Evolutionary conservation across 30 jellyfish, hydroid and myxozoan species (phyloP), one percentile per base, ranked within the genome.

Genomic region (Rhopilema esculentum): DNA sequence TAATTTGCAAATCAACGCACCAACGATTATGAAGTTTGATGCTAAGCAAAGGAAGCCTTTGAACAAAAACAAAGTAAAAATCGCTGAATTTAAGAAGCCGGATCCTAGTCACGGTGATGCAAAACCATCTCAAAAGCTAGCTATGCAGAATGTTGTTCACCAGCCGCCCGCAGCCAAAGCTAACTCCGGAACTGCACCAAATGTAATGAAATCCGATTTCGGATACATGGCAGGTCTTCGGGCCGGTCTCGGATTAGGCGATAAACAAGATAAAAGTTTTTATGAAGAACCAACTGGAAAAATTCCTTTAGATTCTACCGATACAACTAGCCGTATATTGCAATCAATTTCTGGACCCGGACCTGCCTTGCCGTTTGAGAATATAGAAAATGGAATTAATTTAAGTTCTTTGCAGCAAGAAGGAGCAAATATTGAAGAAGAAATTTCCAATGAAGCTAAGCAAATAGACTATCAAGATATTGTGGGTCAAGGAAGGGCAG

Each of bases 231-330:
- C 83, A 0, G 94, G 94, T 9, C 16, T 85, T 8, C 40, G 76
- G 24, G 94, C 94, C 20, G 90, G 88, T 17, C 61, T 85, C 23
- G 77, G 88, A 17, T 29, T 85, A 24, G 83, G 84, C n/a, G 1
- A 48, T 69, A 21, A 20, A 18, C 32, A 75, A 1, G 84, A 69
- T 19, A 69, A 32, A 50, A 53, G 29, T 26, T 28, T 63, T 52
- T 75, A 51, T 49, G 84, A 75, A 16, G 94, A 85, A 48, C 94
- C 94, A 27, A 32, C 29, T 25, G 88, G 83, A 19, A 33, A 28
- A 9, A 57, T 85, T 22, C 83, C 81, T 1, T 57, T 79, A 2
- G 87, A 25, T n/a, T 15, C 90, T 63, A 65, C 8, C 32, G 81
- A 74, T 52, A 76, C 49, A 64, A 68, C 19, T 74, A 83, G 22